Evolutionary conservation across 2,888 invertebrate genomes (phyloP).

Genomic region (Diplazon laetatorius): DNA sequence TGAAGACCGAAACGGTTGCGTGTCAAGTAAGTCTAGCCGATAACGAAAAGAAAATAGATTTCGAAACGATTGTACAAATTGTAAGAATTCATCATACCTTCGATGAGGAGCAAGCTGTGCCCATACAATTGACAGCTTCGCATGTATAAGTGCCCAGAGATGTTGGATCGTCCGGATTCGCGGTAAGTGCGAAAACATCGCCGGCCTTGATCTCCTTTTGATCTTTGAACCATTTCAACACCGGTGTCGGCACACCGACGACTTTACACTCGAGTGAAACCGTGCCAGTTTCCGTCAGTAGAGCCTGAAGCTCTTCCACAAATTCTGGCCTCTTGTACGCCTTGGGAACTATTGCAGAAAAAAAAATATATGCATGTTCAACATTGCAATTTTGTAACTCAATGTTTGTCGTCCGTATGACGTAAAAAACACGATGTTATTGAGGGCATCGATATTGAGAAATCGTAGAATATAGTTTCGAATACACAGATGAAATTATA

Average conservation of each 20-base stretch:
- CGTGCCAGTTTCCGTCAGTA: constrained; percentile 93
- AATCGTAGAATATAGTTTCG: too few relatives aligned
- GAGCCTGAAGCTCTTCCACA: constrained; percentile 91
- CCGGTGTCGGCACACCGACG: constrained; percentile 93
- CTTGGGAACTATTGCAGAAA: constrained; percentile 87
- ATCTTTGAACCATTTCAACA: constrained; percentile 91
- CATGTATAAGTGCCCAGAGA: constrained; percentile 94
- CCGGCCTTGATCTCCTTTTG: constrained; percentile 94
- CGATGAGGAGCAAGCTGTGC: constrained; percentile 91
- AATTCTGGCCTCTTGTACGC: constrained; percentile 95
- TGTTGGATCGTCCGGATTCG: constrained; percentile 92
- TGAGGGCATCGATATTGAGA: neutral
- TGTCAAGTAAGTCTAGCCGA: too few relatives aligned
- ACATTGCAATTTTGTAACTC: neutral
- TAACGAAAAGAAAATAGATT: too few relatives aligned
- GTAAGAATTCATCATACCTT: constrained; percentile 80
- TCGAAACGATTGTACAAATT: too few relatives aligned
- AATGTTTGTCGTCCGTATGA: neutral
- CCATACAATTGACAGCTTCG: constrained; percentile 95
- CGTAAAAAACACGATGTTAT: too few relatives aligned
- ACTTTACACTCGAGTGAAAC: constrained; percentile 96
- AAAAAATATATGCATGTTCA: neutral
- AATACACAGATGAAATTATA: too few relatives aligned
- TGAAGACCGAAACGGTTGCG: too few relatives aligned
- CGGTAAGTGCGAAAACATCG: constrained; percentile 93